Evolutionary conservation across 2,113 vertebrate genomes (phyloP).

Genomic region (Canis aureus): DNA sequence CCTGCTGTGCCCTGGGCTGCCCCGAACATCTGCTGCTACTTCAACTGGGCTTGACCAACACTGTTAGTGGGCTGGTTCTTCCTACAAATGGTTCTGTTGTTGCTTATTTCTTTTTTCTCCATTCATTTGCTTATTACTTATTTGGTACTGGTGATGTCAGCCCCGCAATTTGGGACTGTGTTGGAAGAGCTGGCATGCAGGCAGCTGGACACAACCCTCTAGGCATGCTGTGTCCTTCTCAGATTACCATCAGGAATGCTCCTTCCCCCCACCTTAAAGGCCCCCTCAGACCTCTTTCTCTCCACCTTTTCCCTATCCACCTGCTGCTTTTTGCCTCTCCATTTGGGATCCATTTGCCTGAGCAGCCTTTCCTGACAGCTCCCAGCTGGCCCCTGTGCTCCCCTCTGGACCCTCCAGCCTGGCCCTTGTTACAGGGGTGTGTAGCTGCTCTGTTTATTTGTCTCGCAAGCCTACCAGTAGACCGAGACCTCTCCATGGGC

Average conservation of each 20-base stretch:
- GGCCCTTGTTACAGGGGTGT: neutral
- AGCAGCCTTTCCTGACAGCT: neutral
- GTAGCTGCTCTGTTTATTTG: neutral
- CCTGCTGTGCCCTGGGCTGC: neutral
- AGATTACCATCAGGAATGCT: no score
- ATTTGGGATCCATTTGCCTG: neutral
- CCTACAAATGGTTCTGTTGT: neutral
- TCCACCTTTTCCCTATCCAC: neutral
- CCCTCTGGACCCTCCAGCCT: neutral
- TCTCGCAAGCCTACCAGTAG: neutral
- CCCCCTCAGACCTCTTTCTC: neutral
- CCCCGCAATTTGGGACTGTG: neutral
- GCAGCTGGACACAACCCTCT: neutral
- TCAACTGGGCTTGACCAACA: fast-evolving
- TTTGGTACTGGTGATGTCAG: neutral
- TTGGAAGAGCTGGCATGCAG: neutral
- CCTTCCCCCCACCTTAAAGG: neutral
- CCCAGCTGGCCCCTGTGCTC: fast-evolving
- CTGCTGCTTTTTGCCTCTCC: neutral
- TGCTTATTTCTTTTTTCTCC: neutral
- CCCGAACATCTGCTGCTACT: neutral
- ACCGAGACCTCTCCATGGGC: neutral
- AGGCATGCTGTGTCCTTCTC: neutral
- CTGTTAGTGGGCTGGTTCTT: fast-evolving
- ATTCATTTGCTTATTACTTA: neutral